Base-by-base conservation (phyloP, 2,113 vertebrate genomes). In the Sturnus vulgaris region DNA sequence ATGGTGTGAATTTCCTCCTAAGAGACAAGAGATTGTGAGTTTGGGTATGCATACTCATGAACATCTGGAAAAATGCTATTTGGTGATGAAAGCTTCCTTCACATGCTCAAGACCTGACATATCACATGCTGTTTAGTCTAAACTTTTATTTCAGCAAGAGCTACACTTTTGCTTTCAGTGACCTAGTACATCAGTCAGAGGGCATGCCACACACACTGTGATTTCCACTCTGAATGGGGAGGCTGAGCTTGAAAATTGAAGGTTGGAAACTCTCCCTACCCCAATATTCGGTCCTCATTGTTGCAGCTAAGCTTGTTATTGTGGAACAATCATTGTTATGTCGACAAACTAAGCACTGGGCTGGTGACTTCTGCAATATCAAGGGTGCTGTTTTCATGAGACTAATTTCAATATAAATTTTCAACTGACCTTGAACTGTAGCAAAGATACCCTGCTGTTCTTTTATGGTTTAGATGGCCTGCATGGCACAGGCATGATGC, bases 31-130 rank as follows among this genome's bases (percentile, higher is more conserved):
- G 57, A 15, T 33, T 72, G 15, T 31, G 52, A 68, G 9, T 87
- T 60, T 86, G 68, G 28, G 35, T 44, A 33, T 23, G 33, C 25
- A 11, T 49, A 35, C 47, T 78, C 1, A 0, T 70, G 88, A 78
- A 92, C 76, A 85, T 90, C 71, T 86, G 75, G 47, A 63, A 81
- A 81, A 93, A 88, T 25, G 33, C 1, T 0, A 18, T 42, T 39
- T 56, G 65, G 86, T 91, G 89, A 84, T 89, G 92, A 97, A 95
- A 95, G 65, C 82, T 92, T 88, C 76, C 68, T 90, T 93, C 82
- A 52, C 4, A 1, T 63, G 52, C 40, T 60, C 64, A 66, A 93
- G 75, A 50, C 79, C 69, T 42, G 19, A 86, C 50, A 44, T 77
- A 86, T 88, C 88, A 68, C 72, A 46, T 42, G 31, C 56, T 88